A percentile compares a stretch with the other conserved stretches of the same genome.
Conservation (phyloP, 2,888 invertebrate species). For the Cheilosia soror region DNA sequence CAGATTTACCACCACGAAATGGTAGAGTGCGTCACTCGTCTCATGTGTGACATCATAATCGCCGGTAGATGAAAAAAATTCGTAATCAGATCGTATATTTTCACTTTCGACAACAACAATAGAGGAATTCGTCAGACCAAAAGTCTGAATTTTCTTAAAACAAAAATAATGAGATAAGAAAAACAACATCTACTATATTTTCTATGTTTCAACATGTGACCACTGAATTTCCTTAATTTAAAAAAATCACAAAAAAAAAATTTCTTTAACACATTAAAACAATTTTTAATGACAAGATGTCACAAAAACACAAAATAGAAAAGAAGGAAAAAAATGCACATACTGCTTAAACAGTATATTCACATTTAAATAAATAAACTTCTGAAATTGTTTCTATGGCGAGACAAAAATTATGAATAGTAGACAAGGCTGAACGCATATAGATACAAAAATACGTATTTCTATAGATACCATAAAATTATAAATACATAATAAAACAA, state of each 20-base stretch:
- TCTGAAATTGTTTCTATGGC: slow-evolving; percentile 49
- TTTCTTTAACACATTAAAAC: background rate
- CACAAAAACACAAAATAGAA: background rate
- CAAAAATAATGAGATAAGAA: no score
- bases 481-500: slow-evolving; percentile 21
- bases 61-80: no score
- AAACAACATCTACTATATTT: no score
- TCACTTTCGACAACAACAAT: no score
- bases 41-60: no score
- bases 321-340: background rate
- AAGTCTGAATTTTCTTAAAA: no score
- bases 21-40: no score
- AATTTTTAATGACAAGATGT: slow-evolving; percentile 8
- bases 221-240: background rate
- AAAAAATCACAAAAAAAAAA: no score
- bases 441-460: slow-evolving; percentile 3
- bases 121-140: no score
- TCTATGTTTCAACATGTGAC: background rate
- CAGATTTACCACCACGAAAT: no score
- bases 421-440: slow-evolving; percentile 49
- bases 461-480: slow-evolving; percentile 31
- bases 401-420: slow-evolving; percentile 49
- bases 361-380: slow-evolving; percentile 18
- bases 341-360: background rate
- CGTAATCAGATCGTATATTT: no score